These are phyloP conservation scores for Pseudococcus longispinus DNA, from an alignment of 2,888 invertebrate species.

Conservation along the genomic window DNA sequence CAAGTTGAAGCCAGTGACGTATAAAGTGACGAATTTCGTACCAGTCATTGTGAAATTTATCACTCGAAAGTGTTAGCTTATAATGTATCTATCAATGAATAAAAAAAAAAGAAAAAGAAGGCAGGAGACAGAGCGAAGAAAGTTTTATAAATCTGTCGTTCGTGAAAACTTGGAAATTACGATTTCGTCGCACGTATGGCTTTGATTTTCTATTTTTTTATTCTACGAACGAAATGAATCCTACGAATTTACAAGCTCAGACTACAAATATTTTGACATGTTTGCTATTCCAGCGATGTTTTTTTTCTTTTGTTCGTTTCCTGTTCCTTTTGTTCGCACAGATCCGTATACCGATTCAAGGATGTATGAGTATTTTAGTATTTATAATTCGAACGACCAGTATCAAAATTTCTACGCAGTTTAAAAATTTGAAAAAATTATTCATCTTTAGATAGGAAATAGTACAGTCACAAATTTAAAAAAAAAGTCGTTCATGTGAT, in stretches of 20 bases:
- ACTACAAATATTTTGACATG: constrained; percentile 7
- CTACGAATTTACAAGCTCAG: constrained; percentile 16
- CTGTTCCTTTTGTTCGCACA: not conserved
- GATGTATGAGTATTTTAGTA: too few species aligned
- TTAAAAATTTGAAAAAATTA: not conserved
- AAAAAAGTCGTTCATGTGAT: too few species aligned
- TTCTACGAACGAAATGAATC: constrained; percentile 15
- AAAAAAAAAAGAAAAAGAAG: not conserved
- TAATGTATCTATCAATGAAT: not conserved
- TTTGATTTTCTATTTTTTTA: constrained; percentile 36
- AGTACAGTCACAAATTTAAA: too few species aligned
- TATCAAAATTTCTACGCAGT: not conserved
- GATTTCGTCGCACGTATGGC: constrained; percentile 18
- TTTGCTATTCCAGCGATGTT: not conserved
- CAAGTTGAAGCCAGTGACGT: not conserved
- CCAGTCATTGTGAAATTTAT: not conserved
- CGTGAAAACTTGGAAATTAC: constrained; percentile 1
- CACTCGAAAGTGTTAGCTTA: not conserved
- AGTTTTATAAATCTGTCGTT: constrained; percentile 16
- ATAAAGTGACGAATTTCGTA: not conserved
- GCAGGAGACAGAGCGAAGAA: not conserved
- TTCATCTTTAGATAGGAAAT: not conserved
- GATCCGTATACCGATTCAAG: not conserved
- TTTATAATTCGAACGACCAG: too few species aligned
- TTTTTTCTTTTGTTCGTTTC: not conserved